These are phyloP conservation scores for Poicephalus gulielmi DNA, from an alignment of 2,113 vertebrate genomes.

Conservation along the genomic window DNA sequence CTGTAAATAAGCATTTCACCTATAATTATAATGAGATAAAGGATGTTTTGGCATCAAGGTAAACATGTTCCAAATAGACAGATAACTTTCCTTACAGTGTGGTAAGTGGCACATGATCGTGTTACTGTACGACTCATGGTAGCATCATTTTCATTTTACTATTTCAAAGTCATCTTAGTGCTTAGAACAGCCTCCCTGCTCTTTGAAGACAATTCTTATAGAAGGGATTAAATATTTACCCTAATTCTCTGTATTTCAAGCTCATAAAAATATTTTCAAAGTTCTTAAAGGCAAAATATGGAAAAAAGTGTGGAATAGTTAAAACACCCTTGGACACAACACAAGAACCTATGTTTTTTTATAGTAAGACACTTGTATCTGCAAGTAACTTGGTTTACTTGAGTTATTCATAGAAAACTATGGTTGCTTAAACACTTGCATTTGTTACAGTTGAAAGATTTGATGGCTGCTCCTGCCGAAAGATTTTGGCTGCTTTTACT, in stretches of 20 bases:
- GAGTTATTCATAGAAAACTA: not conserved
- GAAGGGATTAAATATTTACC: not conserved
- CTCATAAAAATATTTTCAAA: not conserved
- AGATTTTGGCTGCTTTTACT: not conserved
- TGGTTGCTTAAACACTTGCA: not conserved
- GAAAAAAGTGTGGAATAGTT: not conserved
- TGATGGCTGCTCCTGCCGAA: not conserved
- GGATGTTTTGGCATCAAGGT: not conserved
- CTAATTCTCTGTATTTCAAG: not conserved
- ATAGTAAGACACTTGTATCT: not conserved
- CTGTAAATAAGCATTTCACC: not conserved
- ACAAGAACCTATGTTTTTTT: not conserved
- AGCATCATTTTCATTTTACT: not conserved
- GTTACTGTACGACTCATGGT: not conserved
- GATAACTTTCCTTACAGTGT: not conserved
- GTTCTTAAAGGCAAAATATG: not conserved
- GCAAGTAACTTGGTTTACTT: not conserved
- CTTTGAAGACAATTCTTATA: not conserved
- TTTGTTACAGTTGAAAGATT: not conserved
- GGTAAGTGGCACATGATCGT: not conserved
- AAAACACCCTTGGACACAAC: not conserved
- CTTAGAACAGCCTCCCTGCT: not conserved
- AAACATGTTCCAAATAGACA: not conserved
- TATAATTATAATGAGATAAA: not conserved
- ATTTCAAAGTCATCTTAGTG: not conserved